These are phyloP conservation scores for Ellobius talpinus DNA, from an alignment of 2,113 vertebrate species.

Conservation along the genomic window DNA sequence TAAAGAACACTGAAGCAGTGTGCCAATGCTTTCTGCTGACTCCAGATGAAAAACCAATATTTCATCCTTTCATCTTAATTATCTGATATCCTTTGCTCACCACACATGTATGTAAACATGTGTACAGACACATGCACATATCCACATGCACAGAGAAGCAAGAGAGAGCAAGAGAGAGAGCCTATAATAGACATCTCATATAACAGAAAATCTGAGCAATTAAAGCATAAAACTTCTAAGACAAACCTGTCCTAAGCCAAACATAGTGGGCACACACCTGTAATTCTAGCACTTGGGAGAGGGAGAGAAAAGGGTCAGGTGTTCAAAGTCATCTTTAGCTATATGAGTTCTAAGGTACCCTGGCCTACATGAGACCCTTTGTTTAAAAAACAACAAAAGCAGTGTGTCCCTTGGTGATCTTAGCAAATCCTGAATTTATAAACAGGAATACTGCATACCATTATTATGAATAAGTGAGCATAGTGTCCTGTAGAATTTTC, in stretches of 20 bases:
- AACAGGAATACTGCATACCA: not conserved
- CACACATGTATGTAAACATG: not conserved
- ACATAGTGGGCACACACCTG: not conserved
- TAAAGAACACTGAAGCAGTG: not conserved
- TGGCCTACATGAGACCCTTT: not conserved
- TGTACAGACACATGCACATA: not conserved
- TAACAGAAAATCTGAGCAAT: not conserved
- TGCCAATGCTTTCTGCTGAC: not conserved
- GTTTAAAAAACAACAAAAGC: not conserved
- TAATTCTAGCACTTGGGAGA: not conserved
- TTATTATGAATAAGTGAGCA: not conserved
- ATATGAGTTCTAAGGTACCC: not conserved
- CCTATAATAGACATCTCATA: not conserved
- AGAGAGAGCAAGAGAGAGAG: not conserved
- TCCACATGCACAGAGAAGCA: no score
- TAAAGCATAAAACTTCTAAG: not conserved
- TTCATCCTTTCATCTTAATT: constrained; percentile 6
- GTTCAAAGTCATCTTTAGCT: not conserved
- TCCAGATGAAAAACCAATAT: constrained; percentile 13
- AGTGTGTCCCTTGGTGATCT: not conserved
- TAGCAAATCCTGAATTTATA: constrained; percentile 15
- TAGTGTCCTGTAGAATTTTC: not conserved
- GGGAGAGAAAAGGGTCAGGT: not conserved
- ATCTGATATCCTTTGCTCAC: not conserved
- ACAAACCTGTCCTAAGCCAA: not conserved